A percentile compares a stretch with the other conserved stretches of the same genome.
Conservation (phyloP, 2,113 vertebrate genomes). For the Xiphophorus couchianus region DNA sequence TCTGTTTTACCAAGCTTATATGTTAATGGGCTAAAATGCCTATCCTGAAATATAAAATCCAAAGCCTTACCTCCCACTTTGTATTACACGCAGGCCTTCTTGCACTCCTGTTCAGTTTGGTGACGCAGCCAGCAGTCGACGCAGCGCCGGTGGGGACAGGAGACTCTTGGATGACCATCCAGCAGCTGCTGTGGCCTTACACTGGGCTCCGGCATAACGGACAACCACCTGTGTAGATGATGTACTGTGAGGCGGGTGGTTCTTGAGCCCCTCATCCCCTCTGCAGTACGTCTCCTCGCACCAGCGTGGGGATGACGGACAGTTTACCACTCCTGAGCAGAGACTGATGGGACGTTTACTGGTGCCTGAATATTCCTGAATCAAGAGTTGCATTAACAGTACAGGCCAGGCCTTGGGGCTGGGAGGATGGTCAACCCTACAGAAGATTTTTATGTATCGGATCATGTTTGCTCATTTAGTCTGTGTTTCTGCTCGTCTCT, state of each 20-base stretch:
- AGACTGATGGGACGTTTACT: slow-evolving; percentile 41
- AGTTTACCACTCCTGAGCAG: slow-evolving; percentile 3
- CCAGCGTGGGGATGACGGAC: not conserved
- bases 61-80: not conserved
- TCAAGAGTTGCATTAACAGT: slow-evolving; percentile 30
- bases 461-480: slow-evolving; percentile 60
- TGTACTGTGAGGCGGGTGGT: not conserved
- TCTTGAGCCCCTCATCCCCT: slow-evolving; percentile 7
- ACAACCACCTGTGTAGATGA: slow-evolving; percentile 85
- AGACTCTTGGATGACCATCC: slow-evolving; percentile 88
- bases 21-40: not conserved
- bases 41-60: not conserved
- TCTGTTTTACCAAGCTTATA: not conserved
- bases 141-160: slow-evolving; percentile 88
- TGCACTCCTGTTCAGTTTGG: slow-evolving; percentile 85
- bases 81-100: slow-evolving; percentile 70
- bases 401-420: slow-evolving; percentile 31
- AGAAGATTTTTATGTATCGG: slow-evolving; percentile 50
- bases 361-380: slow-evolving; percentile 55
- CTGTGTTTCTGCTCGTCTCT: slow-evolving; percentile 30
- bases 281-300: slow-evolving; percentile 12
- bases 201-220: slow-evolving; percentile 85
- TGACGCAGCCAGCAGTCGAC: slow-evolving; percentile 87
- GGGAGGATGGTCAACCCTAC: slow-evolving; percentile 34
- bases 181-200: slow-evolving; percentile 93